Percentiles rank a stretch among this genome's conserved stretches.
phyloP scores from a whole-genome alignment of 2,888 invertebrate genomes.

The Orchesellides sinensis region DNA sequence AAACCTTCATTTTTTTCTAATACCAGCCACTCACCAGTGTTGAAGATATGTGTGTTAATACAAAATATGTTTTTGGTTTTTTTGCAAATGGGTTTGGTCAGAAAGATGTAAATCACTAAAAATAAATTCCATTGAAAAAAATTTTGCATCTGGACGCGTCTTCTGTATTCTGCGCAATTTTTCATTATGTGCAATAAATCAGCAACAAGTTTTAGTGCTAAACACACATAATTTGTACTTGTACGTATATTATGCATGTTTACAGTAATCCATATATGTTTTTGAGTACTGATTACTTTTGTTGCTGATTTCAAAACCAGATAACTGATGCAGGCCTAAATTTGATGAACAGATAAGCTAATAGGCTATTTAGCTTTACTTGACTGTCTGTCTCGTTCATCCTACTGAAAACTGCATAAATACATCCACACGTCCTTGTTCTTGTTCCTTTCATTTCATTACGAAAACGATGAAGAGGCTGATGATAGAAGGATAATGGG shows the following conservation, averaged over 20 bases:
- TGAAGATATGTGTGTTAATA: background rate
- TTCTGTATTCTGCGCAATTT: background rate
- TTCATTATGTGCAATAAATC: background rate
- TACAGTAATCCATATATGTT: background rate
- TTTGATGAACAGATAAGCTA: slow-evolving; percentile 3
- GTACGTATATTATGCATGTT: background rate
- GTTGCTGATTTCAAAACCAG: background rate
- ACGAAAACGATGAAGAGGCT: background rate
- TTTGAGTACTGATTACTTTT: background rate
- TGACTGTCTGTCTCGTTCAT: background rate
- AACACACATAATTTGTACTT: background rate
- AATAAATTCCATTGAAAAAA: slow-evolving; percentile 6
- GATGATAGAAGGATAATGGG: slow-evolving; percentile 22
- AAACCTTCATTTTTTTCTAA: background rate
- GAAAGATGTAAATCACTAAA: background rate
- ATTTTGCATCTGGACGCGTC: background rate
- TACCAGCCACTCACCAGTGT: background rate
- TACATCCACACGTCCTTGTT: slow-evolving; percentile 26
- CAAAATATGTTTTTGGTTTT: too few species aligned
- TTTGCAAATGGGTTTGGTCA: too few species aligned
- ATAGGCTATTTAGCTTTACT: background rate
- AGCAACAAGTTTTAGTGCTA: background rate
- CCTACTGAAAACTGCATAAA: background rate
- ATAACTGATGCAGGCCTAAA: background rate
- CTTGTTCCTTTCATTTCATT: slow-evolving; percentile 43